These are phyloP conservation scores for Sciurus vulgaris DNA, from an alignment of 2,797 vertebrate species.

Conservation along the genomic window DNA sequence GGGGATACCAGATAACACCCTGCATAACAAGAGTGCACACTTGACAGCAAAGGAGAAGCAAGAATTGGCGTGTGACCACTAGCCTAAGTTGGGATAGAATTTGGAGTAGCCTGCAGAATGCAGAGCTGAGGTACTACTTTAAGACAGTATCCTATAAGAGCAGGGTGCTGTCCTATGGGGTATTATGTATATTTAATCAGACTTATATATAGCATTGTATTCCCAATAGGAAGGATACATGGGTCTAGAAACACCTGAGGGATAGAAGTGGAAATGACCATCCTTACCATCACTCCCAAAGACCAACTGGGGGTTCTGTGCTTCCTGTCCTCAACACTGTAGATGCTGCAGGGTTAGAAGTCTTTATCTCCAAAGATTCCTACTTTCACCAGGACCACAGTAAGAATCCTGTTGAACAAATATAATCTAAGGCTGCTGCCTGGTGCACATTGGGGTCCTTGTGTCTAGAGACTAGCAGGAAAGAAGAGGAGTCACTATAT, in stretches of 20 bases:
- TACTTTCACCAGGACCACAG: not conserved
- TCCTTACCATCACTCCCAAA: not conserved
- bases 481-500: not conserved
- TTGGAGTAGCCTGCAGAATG: not conserved
- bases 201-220: not conserved
- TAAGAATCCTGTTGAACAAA: not conserved
- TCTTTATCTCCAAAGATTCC: not conserved
- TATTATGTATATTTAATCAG: not conserved
- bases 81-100: not conserved
- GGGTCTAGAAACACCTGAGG: not conserved
- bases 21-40: not conserved
- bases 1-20: not conserved
- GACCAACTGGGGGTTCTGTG: not conserved
- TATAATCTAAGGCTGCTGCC: not conserved
- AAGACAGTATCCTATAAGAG: not conserved
- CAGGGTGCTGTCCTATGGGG: not conserved
- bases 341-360: not conserved
- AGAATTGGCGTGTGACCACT: not conserved
- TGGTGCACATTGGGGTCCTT: not conserved
- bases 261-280: not conserved
- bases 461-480: not conserved
- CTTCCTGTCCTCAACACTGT: not conserved
- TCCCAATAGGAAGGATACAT: not conserved
- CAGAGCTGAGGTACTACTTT: not conserved
- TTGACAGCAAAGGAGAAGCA: not conserved